Base-by-base conservation (phyloP, 2,797 vertebrate genomes). In the Ciconia nigra region DNA sequence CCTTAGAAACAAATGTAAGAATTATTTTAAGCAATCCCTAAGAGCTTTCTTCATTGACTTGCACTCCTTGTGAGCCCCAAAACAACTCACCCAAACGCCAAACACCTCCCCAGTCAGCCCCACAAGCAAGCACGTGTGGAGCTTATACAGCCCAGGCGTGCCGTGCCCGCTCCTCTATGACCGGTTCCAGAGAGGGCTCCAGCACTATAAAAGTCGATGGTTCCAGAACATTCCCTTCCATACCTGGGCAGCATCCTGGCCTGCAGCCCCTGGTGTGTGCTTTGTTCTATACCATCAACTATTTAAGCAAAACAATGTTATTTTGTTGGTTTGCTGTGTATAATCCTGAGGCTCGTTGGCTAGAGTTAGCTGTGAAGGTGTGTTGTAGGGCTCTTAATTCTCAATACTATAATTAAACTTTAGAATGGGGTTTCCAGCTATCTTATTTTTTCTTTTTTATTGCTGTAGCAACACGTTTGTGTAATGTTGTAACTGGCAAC, bases 211-310 rank as follows among this genome's bases (percentile, higher is more conserved):
- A 72, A 67, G 2, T 6, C 63, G 24, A 2, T 3, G 11, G 33
- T 16, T 52, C 20, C 33, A 13, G 1, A 1, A 0, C 3, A 12
- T 21, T 9, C 4, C 1, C 7, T n/a, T 3, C 15, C 0, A 0
- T 1, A 1, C 14, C 19, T 19, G 1, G 22, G 46, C 6, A 69
- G 24, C 11, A 7, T 11, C 17, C 28, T 29, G 5, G 2, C 5
- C 10, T 37, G 1, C 2, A 26, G 3, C 4, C 13, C 16, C 22
- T 5, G 7, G 8, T 4, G 5, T 0, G 3, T 12, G 8, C 2
- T 69, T 41, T 29, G 1, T 8, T 10, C 16, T 42, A 0, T 1
- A 0, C 1, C 8, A 7, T n/a, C 13, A 10, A 1, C 2, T 28
- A 4, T 11, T 49, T 12, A 9, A 22, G 11, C 3, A 29, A 33